Percentiles rank a stretch among this genome's conserved stretches.
Evolutionary conservation across 2,797 vertebrate genomes (phyloP).

Genomic region (Simalia tracyae): DNA sequence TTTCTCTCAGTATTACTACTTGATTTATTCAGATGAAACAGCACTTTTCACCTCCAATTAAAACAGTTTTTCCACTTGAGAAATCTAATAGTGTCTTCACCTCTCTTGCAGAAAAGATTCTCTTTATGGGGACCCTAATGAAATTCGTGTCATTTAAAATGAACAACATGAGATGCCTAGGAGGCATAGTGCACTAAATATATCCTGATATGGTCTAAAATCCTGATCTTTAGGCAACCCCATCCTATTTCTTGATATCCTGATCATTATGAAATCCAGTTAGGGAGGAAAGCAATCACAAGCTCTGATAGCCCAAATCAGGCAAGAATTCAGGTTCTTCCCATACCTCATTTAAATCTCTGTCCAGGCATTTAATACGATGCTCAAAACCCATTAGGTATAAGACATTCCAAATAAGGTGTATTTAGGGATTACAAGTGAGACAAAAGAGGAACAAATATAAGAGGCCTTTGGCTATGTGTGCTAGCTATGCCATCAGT

Average conservation of each 20-base stretch:
- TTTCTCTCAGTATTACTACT: slow-evolving; percentile 35
- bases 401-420: not conserved
- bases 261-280: not conserved
- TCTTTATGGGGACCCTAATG: not conserved
- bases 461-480: not conserved
- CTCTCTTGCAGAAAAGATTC: not conserved
- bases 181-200: not conserved
- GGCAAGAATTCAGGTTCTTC: not conserved
- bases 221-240: not conserved
- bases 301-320: not conserved
- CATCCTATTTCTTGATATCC: not conserved
- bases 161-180: not conserved
- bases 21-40: slow-evolving; percentile 36
- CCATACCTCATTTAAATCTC: not conserved
- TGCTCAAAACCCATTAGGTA: not conserved
- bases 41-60: slow-evolving; percentile 17
- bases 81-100: not conserved
- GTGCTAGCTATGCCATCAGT: not conserved
- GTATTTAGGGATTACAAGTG: not conserved
- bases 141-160: not conserved
- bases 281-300: too few species aligned
- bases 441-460: not conserved
- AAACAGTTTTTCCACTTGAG: too few species aligned
- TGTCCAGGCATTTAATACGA: not conserved
- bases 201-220: not conserved